phyloP scores from a whole-genome alignment of 2,888 invertebrate species.

The Hypomecis punctinalis region DNA sequence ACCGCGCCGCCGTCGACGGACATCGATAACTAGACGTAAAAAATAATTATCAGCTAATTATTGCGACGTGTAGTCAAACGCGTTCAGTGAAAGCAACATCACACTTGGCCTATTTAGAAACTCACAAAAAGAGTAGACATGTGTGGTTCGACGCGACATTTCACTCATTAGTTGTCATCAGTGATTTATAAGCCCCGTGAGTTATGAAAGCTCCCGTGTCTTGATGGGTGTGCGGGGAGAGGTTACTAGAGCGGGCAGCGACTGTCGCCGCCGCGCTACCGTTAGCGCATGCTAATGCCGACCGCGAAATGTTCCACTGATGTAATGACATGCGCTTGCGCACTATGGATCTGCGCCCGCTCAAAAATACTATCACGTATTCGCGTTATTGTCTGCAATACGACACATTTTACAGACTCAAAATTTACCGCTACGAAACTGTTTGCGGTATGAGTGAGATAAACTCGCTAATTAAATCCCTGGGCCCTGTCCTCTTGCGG shows the following conservation, averaged over 20 bases:
- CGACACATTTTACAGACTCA: constrained; percentile 34
- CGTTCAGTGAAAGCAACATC: constrained; percentile 75
- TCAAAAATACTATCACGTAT: constrained; percentile 49
- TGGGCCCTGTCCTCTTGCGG: constrained; percentile 15
- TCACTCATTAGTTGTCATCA: constrained; percentile 54
- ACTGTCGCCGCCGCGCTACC: constrained; percentile 56
- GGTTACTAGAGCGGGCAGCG: constrained; percentile 53
- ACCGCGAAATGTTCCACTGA: constrained; percentile 71
- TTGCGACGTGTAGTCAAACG: constrained; percentile 62
- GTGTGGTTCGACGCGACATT: constrained; percentile 60
- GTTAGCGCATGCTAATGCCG: constrained; percentile 76
- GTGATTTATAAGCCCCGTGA: constrained; percentile 43
- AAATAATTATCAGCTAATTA: constrained; percentile 72
- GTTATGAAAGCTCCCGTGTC: constrained; percentile 36
- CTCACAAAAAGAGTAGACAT: constrained; percentile 53
- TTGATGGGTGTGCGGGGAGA: constrained; percentile 44
- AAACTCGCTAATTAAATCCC: constrained; percentile 31
- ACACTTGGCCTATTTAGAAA: constrained; percentile 66
- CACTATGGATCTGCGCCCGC: constrained; percentile 54
- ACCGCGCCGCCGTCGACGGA: constrained; percentile 18
- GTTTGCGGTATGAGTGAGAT: constrained; percentile 19
- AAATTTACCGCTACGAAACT: constrained; percentile 31
- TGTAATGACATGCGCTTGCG: constrained; percentile 70
- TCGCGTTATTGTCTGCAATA: constrained; percentile 40
- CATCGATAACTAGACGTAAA: constrained; percentile 48